Conservation (phyloP, 2,113 vertebrate genomes). For the Emydocephalus ijimae region DNA sequence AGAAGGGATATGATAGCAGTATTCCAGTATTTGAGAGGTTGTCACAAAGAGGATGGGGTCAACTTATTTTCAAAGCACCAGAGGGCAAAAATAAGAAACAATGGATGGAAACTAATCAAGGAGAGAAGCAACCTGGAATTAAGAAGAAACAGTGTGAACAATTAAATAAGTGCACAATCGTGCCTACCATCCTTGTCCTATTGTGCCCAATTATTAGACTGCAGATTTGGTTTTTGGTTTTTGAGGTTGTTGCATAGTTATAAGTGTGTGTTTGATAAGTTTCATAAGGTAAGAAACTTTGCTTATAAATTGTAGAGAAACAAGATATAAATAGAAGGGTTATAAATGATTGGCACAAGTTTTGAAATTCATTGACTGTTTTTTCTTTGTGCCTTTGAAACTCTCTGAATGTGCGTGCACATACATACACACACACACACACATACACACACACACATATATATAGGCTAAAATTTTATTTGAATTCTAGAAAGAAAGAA, state of each 20-base stretch:
- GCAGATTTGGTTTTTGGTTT: background rate
- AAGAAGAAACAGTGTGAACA: too few relatives aligned
- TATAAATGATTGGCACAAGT: slow-evolving; percentile 25
- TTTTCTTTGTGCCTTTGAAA: slow-evolving; percentile 8
- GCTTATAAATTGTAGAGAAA: background rate
- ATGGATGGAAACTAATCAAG: too few relatives aligned
- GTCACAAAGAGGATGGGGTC: too few relatives aligned
- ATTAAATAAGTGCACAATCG: too few relatives aligned
- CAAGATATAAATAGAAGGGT: background rate
- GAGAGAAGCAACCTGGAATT: too few relatives aligned
- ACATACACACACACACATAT: too few relatives aligned
- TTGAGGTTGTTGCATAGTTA: background rate
- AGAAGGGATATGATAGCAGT: too few relatives aligned
- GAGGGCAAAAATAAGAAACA: too few relatives aligned
- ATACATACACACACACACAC: too few relatives aligned
- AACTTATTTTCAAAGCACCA: too few relatives aligned
- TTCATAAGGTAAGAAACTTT: background rate
- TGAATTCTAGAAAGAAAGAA: background rate
- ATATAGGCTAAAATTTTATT: background rate
- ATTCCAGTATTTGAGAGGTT: too few relatives aligned
- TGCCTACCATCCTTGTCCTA: too few relatives aligned
- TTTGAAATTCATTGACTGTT: slow-evolving; percentile 42
- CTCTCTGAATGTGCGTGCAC: background rate
- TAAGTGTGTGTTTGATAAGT: background rate
- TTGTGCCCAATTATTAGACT: background rate